Conservation (phyloP, 2,113 vertebrate genomes). For the Zosterops lateralis region DNA sequence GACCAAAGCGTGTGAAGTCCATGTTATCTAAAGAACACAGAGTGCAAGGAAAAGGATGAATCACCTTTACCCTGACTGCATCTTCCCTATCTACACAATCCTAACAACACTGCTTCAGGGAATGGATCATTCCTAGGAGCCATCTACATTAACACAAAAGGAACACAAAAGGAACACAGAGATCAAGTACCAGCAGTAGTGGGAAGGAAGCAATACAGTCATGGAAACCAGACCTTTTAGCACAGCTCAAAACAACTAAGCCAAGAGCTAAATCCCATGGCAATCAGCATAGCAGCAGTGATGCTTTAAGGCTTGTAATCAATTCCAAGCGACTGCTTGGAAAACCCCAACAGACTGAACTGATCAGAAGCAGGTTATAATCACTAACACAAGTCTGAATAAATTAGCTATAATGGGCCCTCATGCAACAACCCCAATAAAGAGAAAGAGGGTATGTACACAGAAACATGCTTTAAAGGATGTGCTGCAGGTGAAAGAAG, state of each 20-base stretch:
- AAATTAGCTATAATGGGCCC: constrained; percentile 1
- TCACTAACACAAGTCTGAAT: neutral
- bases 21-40: neutral
- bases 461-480: constrained; percentile 21
- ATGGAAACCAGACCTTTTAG: constrained; percentile 22
- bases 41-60: neutral
- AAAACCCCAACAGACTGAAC: constrained; percentile 35
- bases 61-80: neutral
- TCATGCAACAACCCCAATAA: constrained; percentile 9
- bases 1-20: neutral
- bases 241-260: constrained; percentile 5
- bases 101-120: neutral
- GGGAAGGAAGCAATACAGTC: neutral
- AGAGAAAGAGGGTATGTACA: neutral
- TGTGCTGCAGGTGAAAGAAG: constrained; percentile 7
- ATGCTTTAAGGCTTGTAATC: constrained; percentile 52
- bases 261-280: constrained; percentile 39
- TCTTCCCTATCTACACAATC: neutral
- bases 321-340: constrained; percentile 27
- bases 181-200: neutral
- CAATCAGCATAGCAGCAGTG: constrained; percentile 19
- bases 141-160: neutral
- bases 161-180: neutral
- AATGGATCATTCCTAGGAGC: neutral
- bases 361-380: constrained; percentile 22